Percentiles rank a stretch among this genome's conserved stretches.
phyloP scores from a whole-genome alignment of 2,888 invertebrate species.

The Sphaerophoria taeniata region DNA sequence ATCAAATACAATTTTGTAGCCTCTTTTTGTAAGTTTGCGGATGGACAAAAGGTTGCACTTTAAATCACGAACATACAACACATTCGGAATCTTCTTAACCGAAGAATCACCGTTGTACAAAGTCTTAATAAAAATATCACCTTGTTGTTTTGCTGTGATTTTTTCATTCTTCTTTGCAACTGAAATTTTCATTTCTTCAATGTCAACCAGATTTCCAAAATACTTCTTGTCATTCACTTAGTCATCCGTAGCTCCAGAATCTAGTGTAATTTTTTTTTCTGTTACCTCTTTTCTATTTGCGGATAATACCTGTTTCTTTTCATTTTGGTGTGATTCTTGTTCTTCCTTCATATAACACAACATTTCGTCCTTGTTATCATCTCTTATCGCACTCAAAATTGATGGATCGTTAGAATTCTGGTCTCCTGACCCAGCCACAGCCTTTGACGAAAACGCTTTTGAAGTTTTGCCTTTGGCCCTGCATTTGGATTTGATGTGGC shows the following conservation, averaged over 20 bases:
- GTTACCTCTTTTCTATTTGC: not conserved
- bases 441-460: not conserved
- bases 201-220: conserved; percentile 12
- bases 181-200: conserved; percentile 9
- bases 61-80: conserved; percentile 42
- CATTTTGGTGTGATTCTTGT: not conserved
- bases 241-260: conserved; percentile 11
- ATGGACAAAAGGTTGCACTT: conserved; percentile 56
- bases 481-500: not conserved
- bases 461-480: not conserved
- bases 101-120: conserved; percentile 1
- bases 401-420: not conserved
- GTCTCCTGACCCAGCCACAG: not conserved
- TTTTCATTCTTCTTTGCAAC: conserved; percentile 23
- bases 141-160: conserved; percentile 1
- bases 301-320: not conserved
- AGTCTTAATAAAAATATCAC: not conserved
- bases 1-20: conserved; percentile 28
- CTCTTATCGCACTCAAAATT: not conserved
- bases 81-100: conserved; percentile 1
- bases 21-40: conserved; percentile 19
- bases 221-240: not conserved
- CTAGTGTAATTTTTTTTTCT: not conserved
- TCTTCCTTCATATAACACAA: not conserved
- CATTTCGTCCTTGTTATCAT: not conserved